Evolutionary conservation across 2,888 invertebrate species (phyloP).

Genomic region (Sinohyriopsis cumingii): DNA sequence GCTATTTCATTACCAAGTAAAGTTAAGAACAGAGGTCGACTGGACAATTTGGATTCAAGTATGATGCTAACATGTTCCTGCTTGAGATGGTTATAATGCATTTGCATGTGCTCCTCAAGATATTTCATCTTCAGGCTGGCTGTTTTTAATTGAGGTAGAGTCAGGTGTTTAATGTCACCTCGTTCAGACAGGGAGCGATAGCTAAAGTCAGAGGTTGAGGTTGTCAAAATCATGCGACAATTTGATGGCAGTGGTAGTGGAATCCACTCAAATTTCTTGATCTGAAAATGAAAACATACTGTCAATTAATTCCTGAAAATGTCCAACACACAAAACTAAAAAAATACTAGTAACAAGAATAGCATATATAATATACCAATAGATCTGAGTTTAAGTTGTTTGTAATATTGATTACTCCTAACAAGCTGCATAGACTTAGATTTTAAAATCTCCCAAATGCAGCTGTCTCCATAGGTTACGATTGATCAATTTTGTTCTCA

Average conservation of each 20-base stretch:
- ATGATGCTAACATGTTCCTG: conserved; percentile 41
- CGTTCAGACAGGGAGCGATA: conserved; percentile 50
- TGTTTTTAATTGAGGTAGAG: conserved; percentile 42
- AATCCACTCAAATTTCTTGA: conserved; percentile 66
- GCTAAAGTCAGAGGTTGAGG: conserved; percentile 60
- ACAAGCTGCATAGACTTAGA: too few species aligned
- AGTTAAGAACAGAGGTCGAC: conserved; percentile 56
- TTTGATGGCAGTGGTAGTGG: conserved; percentile 62
- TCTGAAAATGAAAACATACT: conserved; percentile 37
- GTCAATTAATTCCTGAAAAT: neutral
- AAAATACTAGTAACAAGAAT: too few species aligned
- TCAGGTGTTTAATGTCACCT: conserved; percentile 47
- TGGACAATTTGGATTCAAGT: conserved; percentile 44
- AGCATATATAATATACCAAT: too few species aligned
- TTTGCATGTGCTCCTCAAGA: conserved; percentile 48
- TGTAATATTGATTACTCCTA: too few species aligned
- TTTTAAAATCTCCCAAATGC: too few species aligned
- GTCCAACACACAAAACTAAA: neutral
- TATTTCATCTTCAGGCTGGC: conserved; percentile 37
- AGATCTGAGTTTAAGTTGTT: too few species aligned
- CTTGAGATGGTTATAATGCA: conserved; percentile 45
- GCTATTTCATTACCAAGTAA: conserved; percentile 59
- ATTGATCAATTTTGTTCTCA: too few species aligned
- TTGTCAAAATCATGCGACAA: conserved; percentile 62
- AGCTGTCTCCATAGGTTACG: too few species aligned